phyloP scores from a whole-genome alignment of 2,888 invertebrate species.

The Argyresthia albistria region DNA sequence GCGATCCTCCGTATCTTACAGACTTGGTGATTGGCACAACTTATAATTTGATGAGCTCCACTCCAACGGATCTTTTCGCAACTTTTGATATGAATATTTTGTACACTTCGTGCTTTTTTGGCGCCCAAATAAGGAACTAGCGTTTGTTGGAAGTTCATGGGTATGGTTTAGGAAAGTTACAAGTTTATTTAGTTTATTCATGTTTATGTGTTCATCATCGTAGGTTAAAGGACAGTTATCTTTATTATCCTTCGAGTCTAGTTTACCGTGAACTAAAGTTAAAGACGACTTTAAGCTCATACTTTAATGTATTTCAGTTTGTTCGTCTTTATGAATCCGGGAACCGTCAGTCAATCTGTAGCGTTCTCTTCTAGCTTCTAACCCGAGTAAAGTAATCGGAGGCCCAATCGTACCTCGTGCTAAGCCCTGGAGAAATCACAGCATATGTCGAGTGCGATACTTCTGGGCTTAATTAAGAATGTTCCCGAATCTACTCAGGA shows the following conservation, averaged over 20 bases:
- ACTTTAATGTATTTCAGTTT: too few relatives aligned
- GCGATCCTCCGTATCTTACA: too few relatives aligned
- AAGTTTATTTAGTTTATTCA: constrained; percentile 26
- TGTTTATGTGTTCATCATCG: too few relatives aligned
- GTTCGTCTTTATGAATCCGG: too few relatives aligned
- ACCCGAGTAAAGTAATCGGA: too few relatives aligned
- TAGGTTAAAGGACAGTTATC: too few relatives aligned
- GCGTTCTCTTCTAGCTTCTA: too few relatives aligned
- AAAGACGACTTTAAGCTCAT: too few relatives aligned
- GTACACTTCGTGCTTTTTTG: constrained; percentile 26
- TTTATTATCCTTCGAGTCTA: too few relatives aligned
- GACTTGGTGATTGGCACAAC: constrained; percentile 35
- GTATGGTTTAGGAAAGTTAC: constrained; percentile 30
- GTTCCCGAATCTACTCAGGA: neutral
- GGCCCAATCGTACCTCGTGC: neutral
- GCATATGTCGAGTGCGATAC: neutral
- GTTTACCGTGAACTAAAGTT: too few relatives aligned
- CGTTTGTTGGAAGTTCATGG: constrained; percentile 24
- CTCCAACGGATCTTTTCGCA: constrained; percentile 29
- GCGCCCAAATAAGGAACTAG: constrained; percentile 35
- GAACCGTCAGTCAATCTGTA: too few relatives aligned
- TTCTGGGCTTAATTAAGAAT: constrained; percentile 3
- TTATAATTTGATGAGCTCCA: constrained; percentile 49
- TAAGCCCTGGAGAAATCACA: constrained; percentile 23
- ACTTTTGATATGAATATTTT: constrained; percentile 56